Conservation (phyloP, 2,113 vertebrate genomes). For the Diadophis punctatus region DNA sequence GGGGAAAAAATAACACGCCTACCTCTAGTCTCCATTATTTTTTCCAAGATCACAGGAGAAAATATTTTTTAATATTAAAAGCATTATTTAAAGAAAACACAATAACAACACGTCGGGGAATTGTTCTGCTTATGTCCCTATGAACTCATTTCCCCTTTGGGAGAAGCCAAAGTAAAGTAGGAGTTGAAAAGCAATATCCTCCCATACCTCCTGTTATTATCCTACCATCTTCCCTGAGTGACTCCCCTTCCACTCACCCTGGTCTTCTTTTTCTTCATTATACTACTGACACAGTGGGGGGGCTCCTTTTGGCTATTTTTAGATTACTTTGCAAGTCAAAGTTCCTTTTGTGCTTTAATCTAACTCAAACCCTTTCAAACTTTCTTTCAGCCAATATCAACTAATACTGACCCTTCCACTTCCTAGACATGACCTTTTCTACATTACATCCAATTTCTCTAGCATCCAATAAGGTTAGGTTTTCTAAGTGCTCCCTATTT, state of each 20-base stretch:
- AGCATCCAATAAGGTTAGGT: neutral
- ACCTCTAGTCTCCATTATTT: neutral
- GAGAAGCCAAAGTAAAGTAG: neutral
- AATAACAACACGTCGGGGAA: neutral
- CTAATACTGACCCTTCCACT: neutral
- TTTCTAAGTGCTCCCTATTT: neutral
- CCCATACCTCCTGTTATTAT: neutral
- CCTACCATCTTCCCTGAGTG: neutral
- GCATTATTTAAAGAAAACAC: conserved; percentile 20
- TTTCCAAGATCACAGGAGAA: neutral
- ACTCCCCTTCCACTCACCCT: neutral
- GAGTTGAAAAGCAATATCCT: neutral
- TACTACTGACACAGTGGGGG: neutral
- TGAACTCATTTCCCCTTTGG: neutral
- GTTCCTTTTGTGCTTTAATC: neutral
- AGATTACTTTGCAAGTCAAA: neutral
- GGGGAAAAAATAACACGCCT: neutral
- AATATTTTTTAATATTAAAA: rapidly evolving
- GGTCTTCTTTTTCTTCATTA: neutral
- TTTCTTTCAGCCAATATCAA: neutral
- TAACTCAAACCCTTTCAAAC: neutral
- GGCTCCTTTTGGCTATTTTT: neutral
- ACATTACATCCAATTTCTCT: neutral
- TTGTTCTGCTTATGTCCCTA: neutral
- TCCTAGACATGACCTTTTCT: neutral